These are phyloP conservation scores for Acanthosoma haemorrhoidale DNA, from an alignment of 2,888 invertebrate genomes.

Conservation along the genomic window DNA sequence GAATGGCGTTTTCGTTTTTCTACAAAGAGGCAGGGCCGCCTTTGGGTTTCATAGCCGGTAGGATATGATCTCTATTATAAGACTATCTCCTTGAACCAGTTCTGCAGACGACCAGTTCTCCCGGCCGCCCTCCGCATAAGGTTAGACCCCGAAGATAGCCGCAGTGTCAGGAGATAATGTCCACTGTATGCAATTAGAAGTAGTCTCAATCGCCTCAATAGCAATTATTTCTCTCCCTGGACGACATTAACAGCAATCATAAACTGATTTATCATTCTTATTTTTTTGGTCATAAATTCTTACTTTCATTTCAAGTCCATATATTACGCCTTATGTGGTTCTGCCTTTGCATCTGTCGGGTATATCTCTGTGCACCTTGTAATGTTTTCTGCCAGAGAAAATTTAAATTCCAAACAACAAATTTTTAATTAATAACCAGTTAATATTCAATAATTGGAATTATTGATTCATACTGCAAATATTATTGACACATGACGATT, in stretches of 20 bases:
- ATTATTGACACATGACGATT: too few species aligned
- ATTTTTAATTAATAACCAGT: too few species aligned
- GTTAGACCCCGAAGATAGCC: not conserved
- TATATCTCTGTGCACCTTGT: too few species aligned
- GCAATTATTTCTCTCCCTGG: not conserved
- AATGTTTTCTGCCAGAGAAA: too few species aligned
- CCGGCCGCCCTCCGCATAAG: not conserved
- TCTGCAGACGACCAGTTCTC: not conserved
- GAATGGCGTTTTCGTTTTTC: not conserved
- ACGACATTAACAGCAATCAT: not conserved
- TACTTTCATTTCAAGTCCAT: too few species aligned
- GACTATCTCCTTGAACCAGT: constrained; percentile 12
- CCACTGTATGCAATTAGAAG: constrained; percentile 4
- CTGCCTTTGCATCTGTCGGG: too few species aligned
- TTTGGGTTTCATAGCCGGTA: not conserved
- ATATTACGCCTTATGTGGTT: too few species aligned
- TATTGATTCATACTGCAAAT: too few species aligned
- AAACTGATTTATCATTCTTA: too few species aligned
- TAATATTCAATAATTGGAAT: too few species aligned
- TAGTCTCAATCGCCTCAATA: not conserved
- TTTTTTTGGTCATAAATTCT: too few species aligned
- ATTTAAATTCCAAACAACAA: too few species aligned
- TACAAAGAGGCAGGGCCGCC: not conserved
- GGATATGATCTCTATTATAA: not conserved
- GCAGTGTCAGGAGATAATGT: not conserved